Evolutionary conservation across 2,797 vertebrate species (phyloP).

Genomic region (Thaleichthys pacificus): DNA sequence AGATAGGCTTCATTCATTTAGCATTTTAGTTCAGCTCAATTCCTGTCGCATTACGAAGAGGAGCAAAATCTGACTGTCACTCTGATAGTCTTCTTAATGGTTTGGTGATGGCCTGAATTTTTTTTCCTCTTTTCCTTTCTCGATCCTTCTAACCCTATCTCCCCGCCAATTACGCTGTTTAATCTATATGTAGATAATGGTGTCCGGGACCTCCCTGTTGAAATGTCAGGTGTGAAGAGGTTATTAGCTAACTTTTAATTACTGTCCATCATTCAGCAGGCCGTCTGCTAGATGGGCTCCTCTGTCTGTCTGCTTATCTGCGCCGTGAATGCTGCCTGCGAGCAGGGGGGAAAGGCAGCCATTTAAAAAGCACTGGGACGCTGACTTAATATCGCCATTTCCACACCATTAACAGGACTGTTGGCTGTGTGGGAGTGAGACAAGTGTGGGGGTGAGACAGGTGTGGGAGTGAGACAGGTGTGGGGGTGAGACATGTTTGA

Average conservation of each 20-base stretch:
- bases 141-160: slow-evolving; percentile 87
- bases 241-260: slow-evolving; percentile 98
- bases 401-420: slow-evolving; percentile 58
- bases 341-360: slow-evolving; percentile 41
- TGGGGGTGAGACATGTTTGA: too few species aligned
- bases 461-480: too few species aligned
- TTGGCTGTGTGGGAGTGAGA: slow-evolving; percentile 36
- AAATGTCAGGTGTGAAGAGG: slow-evolving; percentile 95
- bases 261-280: slow-evolving; percentile 90
- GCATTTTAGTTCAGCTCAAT: slow-evolving; percentile 85
- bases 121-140: slow-evolving; percentile 68
- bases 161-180: slow-evolving; percentile 94
- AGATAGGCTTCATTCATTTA: slow-evolving; percentile 78
- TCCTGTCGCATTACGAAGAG: slow-evolving; percentile 85
- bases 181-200: slow-evolving; percentile 99
- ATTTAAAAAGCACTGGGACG: slow-evolving; percentile 55
- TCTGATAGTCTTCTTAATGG: slow-evolving; percentile 81
- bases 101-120: slow-evolving; percentile 74
- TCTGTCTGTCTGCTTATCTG: slow-evolving; percentile 61
- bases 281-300: slow-evolving; percentile 75
- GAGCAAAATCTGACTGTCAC: slow-evolving; percentile 88
- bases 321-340: slow-evolving; percentile 52
- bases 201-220: slow-evolving; percentile 88
- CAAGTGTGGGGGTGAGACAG: neutral
- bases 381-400: slow-evolving; percentile 62